Evolutionary conservation across 1,140 invertebrate genomes (phyloP), one percentile per base, ranked within the genome.

Genomic region (Mizuhopecten yessoensis): DNA sequence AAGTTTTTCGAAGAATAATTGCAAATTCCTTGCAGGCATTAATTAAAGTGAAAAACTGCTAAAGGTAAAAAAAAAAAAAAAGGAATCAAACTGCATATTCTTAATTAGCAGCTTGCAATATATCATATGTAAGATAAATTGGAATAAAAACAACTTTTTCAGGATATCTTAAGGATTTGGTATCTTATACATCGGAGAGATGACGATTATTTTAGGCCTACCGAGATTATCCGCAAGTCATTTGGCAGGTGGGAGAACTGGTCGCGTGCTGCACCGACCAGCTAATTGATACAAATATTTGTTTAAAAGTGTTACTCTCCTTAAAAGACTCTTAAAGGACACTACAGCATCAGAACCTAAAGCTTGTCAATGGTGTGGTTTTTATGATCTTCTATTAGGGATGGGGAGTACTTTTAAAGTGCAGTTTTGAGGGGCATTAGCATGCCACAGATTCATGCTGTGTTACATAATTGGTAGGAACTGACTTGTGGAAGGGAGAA

Each of bases 281-380:
- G 57, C 57, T 75, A 75, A 75, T 75, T 75, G 57, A 75, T 75
- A 49, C 45, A 49, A 23, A 49, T 49, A 75, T 75, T 75, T 29
- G 23, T 75, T 75, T 75, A 75, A 75, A 75, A 75, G 57, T 75
- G 57, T 75, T 75, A n/a, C 1, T 29, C 3, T 29, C 23, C 11
- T 75, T 75, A 5, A 75, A n/a, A 75, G 23, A 75, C 20, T 75
- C 23, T 75, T 75, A 75, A 75, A 75, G 57, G 57, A 75, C 57
- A 75, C 29, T 75, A 29, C 23, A 75, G 2, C n/a, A 17, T 29
- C 45, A 11, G n/a, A n/a, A n/a, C n/a, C n/a, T n/a, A n/a, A n/a
- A n/a, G n/a, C n/a, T n/a, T n/a, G n/a, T n/a, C n/a, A n/a, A n/a
- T n/a, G n/a, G n/a, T n/a, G n/a, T n/a, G 45, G 9, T 75, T 75